Percentiles rank a stretch among this genome's conserved stretches.
Conservation (phyloP, 2,113 vertebrate genomes). For the Macquaria ambigua region DNA sequence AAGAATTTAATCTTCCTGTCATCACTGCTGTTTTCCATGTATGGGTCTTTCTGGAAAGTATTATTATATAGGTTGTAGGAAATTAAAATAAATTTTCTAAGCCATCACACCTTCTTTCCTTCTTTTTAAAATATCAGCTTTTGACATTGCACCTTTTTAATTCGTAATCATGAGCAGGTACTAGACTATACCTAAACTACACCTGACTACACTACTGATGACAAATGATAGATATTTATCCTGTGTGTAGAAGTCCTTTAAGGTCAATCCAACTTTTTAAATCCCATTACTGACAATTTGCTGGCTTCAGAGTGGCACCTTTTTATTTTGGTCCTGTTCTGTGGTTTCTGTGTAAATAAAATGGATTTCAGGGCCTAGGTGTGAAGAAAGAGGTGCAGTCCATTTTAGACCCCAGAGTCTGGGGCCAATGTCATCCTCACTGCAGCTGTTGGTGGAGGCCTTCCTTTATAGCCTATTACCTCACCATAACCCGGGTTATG, state of each 20-base stretch:
- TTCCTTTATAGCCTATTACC: constrained; percentile 82
- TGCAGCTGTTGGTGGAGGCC: constrained; percentile 82
- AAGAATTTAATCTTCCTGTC: constrained; percentile 50
- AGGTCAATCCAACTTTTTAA: constrained; percentile 9
- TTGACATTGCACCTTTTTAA: constrained; percentile 3
- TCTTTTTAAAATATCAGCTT: constrained; percentile 5
- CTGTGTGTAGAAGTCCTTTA: background rate
- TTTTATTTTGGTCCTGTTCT: constrained; percentile 4
- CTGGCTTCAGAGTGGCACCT: background rate
- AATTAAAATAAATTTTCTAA: constrained; percentile 51
- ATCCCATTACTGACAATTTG: background rate
- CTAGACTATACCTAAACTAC: background rate
- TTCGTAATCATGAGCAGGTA: constrained; percentile 2
- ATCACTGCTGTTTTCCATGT: constrained; percentile 22
- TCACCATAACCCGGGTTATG: constrained; percentile 83
- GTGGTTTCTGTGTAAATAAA: constrained; percentile 28
- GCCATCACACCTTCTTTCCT: constrained; percentile 28
- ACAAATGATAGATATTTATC: background rate
- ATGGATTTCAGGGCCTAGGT: constrained; percentile 5
- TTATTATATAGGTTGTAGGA: constrained; percentile 24
- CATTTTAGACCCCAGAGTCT: constrained; percentile 63
- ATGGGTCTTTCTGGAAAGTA: constrained; percentile 37
- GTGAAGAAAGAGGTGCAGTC: constrained; percentile 49
- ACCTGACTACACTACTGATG: background rate
- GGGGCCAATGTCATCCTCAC: constrained; percentile 69